Conservation (phyloP, 2,888 invertebrate species). For the Ectemnius continuus region DNA sequence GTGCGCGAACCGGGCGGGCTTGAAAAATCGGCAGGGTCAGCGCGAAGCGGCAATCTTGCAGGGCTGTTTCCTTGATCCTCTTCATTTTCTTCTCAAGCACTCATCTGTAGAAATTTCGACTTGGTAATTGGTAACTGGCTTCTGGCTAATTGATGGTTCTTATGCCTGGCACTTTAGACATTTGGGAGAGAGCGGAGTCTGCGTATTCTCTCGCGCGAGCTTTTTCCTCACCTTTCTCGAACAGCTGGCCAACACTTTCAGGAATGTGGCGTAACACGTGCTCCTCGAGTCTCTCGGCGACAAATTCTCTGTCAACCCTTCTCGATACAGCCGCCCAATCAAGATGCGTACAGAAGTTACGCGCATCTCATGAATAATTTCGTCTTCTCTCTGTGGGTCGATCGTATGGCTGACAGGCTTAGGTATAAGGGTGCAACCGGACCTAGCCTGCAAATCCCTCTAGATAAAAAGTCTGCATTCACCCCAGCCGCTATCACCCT, state of each 20-base stretch:
- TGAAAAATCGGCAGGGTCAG: constrained; percentile 54
- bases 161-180: background rate
- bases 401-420: constrained; percentile 54
- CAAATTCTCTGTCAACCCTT: constrained; percentile 40
- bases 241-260: constrained; percentile 8
- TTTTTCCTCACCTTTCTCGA: background rate
- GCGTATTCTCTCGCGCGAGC: too few relatives aligned
- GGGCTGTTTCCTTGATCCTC: constrained; percentile 39
- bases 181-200: too few relatives aligned
- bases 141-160: constrained; percentile 9
- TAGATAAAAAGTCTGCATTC: constrained; percentile 73
- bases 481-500: constrained; percentile 70
- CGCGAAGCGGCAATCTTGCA: constrained; percentile 40
- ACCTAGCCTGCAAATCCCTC: constrained; percentile 74
- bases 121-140: constrained; percentile 33
- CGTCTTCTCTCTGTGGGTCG: constrained; percentile 46
- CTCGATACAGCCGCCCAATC: constrained; percentile 38
- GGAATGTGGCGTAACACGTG: background rate
- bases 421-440: constrained; percentile 71
- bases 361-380: constrained; percentile 74
- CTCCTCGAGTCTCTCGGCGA: constrained; percentile 1
- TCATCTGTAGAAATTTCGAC: constrained; percentile 38
- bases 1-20: constrained; percentile 7
- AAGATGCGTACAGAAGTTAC: constrained; percentile 58
- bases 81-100: constrained; percentile 37